Percentiles rank a stretch among this genome's conserved stretches.
Conservation (phyloP, 2,797 vertebrate genomes). For the Chelmon rostratus region DNA sequence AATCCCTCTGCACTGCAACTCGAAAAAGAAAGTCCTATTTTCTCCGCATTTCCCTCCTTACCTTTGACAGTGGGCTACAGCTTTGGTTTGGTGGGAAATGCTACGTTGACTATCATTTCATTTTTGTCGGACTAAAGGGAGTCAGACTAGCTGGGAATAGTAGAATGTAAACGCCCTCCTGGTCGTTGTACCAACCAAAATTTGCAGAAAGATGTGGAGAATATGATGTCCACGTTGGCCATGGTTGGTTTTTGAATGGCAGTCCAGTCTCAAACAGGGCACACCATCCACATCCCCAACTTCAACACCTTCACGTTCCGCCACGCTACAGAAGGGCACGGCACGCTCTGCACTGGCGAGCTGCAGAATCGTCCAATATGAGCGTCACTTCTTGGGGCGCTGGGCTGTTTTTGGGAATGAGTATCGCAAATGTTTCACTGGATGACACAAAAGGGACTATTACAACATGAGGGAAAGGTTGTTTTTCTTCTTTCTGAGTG, state of each 20-base stretch:
- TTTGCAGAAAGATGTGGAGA: not conserved
- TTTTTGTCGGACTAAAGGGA: not conserved
- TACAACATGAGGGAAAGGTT: not conserved
- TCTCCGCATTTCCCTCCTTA: not conserved
- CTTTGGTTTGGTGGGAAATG: not conserved
- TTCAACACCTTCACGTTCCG: not conserved
- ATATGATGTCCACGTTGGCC: not conserved
- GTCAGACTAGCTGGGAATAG: not conserved
- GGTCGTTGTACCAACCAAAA: not conserved
- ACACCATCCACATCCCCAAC: not conserved
- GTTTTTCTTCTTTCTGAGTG: not conserved
- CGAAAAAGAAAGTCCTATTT: not conserved
- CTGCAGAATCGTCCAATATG: constrained; percentile 56
- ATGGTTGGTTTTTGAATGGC: not conserved
- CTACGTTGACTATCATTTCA: not conserved
- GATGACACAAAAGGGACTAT: constrained; percentile 22
- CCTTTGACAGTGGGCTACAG: not conserved
- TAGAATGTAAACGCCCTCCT: not conserved
- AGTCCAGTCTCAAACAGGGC: not conserved
- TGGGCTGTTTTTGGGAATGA: constrained; percentile 3
- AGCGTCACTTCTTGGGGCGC: not conserved
- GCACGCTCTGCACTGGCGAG: not conserved
- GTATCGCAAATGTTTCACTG: constrained; percentile 28
- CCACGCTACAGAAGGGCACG: not conserved
- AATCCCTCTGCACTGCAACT: not conserved